Conservation (phyloP, 2,113 vertebrate species). For the Melanerpes formicivorus region DNA sequence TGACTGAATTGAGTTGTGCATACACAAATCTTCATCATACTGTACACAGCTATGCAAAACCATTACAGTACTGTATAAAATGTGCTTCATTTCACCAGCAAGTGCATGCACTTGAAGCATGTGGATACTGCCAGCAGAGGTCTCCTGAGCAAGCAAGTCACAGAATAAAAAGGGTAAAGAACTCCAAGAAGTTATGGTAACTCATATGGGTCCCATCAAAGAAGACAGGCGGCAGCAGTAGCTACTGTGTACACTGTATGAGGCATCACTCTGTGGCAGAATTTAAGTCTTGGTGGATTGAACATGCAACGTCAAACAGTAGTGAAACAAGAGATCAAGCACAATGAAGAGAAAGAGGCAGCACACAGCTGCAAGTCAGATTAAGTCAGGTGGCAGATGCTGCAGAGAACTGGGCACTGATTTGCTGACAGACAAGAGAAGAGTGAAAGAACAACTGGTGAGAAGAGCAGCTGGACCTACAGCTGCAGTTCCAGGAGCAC, state of each 20-base stretch:
- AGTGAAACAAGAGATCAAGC: background rate
- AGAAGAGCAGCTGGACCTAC: background rate
- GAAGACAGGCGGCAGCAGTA: background rate
- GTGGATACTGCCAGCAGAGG: background rate
- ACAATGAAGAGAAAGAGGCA: background rate
- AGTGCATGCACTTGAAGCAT: background rate
- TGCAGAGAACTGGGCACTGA: background rate
- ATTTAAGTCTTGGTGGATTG: background rate
- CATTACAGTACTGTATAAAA: background rate
- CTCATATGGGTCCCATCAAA: background rate
- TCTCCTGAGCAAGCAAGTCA: background rate
- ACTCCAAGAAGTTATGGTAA: rapidly evolving
- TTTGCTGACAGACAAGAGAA: background rate
- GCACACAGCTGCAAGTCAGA: background rate
- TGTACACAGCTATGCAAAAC: background rate
- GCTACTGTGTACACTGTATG: rapidly evolving
- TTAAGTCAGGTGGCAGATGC: background rate
- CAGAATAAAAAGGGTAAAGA: background rate
- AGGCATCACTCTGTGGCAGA: background rate
- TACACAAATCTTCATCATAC: background rate
- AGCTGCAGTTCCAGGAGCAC: background rate
- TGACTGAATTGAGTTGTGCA: background rate
- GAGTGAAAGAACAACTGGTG: background rate
- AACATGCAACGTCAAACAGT: background rate
- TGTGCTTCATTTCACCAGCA: background rate